These are phyloP conservation scores for Nesidiocoris tenuis DNA, from an alignment of 2,888 invertebrate genomes.

Conservation along the genomic window DNA sequence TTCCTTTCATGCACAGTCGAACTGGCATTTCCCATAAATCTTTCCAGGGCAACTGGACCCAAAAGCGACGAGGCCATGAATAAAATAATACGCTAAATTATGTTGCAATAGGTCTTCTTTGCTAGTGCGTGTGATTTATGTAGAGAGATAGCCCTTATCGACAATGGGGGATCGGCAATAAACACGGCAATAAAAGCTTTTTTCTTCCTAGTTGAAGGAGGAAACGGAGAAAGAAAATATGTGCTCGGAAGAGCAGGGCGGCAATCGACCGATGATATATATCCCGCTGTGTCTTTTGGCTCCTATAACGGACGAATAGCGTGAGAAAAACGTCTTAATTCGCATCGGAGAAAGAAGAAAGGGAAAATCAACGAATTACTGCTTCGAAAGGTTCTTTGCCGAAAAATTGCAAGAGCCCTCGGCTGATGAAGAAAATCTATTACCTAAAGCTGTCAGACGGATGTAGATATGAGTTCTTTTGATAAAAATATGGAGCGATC, in stretches of 20 bases:
- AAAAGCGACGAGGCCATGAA: slow-evolving; percentile 33
- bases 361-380: no score
- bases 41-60: slow-evolving; percentile 17
- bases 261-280: slow-evolving; percentile 41
- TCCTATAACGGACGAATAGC: slow-evolving; percentile 26
- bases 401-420: no score
- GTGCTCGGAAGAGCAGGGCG: slow-evolving; percentile 11
- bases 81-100: slow-evolving; percentile 41
- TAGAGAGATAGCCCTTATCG: slow-evolving; percentile 36
- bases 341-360: neutral
- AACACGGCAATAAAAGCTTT: slow-evolving; percentile 41
- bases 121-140: slow-evolving; percentile 27
- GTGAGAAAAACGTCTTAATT: slow-evolving; percentile 38
- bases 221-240: slow-evolving; percentile 16
- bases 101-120: slow-evolving; percentile 24
- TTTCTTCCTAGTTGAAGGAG: slow-evolving; percentile 23
- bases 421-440: no score
- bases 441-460: no score
- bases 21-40: no score
- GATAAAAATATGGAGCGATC: no score
- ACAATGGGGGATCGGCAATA: slow-evolving; percentile 35
- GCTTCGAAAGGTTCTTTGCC: no score
- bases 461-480: no score
- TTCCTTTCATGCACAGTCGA: no score
- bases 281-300: slow-evolving; percentile 1